Base-by-base conservation (phyloP, 2,113 vertebrate genomes). In the Otus sunia region DNA sequence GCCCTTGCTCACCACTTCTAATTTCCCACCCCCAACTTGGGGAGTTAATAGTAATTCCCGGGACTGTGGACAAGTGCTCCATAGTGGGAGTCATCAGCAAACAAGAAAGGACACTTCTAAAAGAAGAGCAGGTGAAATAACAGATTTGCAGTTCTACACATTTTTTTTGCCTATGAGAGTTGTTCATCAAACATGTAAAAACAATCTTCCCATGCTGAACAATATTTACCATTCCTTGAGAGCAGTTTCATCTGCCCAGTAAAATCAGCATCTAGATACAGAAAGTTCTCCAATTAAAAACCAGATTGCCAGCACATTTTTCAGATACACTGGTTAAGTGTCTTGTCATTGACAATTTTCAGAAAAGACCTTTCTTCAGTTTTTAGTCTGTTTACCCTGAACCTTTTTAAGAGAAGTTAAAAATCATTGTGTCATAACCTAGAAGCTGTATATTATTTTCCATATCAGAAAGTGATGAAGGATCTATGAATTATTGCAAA, bases 81-180 rank as follows among this genome's bases (percentile, higher is more conserved):
- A 43, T 86, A 86, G 88, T 97, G 79, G 94, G 95, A 95, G 81
- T 66, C 96, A 92, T 96, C 79, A 95, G 97, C 91, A 98, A 97
- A 95, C 67, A 98, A 98, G 91, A 94, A 73, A 81, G 6, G 25
- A 41, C 43, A 10, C 29, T 94, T 96, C 80, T 77, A 37, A 92
- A 95, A 96, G 41, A 55, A 92, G 22, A 96, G 77, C 93, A 78
- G 96, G 56, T 96, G 77, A 91, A 98, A 98, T 98, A 98, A 98
- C 98, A 98, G 67, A 92, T 60, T 16, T 49, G 21, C 29, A 34
- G 19, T 73, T 45, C 34, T 56, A 34, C 5, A n/a, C 2, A 22
- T 47, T 26, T 18, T 55, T 85, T 73, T 39, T 50, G 11, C 10
- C 9, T 27, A 37, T 11, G 17, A 16, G 8, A 23, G 56, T 37